Base-by-base conservation (phyloP, 2,888 invertebrate species). In the Meliscaeva auricollis region DNA sequence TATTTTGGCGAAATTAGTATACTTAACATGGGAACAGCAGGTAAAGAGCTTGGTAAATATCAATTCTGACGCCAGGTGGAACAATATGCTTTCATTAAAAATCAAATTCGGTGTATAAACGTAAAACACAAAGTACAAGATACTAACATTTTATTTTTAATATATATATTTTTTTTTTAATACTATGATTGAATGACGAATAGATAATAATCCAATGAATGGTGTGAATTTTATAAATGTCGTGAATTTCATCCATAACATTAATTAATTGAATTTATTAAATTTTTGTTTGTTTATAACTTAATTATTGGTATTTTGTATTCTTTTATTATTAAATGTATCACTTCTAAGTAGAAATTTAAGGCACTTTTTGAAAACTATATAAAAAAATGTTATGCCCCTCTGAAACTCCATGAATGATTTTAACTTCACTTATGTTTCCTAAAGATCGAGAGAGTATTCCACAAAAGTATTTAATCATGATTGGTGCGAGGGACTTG, bases 1-100 rank as follows among this genome's bases (percentile, higher is more conserved):
- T 99, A 99, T 95, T 99, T 99, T 94, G 99, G 99, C 91, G 99
- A 99, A 95, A 99, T 99, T 94, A 98, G 98, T 94, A 98, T 99
- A 94, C 96, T 99, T 93, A 98, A 98, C 95, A 98, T 98, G 98
- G 99, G 99, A 94, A 98, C 98, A 93, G 98, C 98, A 96, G 98
- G 98, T 97, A 97, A 97, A 96, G 96, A 96, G 94, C 96, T 96
- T 96, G 96, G 96, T 96, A 96, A 96, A 96, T 96, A 96, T 96
- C 96, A 93, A 93, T 93, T 93, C 92, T 93, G 93, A 92, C 92
- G 92, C 91, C 92, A 92, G 92, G 92, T 92, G 91, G 91, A 91
- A 90, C 91, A 90, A 91, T 91, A 90, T 80, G 50, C 66, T 70
- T 72, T 80, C 15, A 70, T 30, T 73, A 26, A 54, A 58, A 9